Evolutionary conservation across 2,888 invertebrate species (phyloP).

Genomic region (Euzophera pinguis): DNA sequence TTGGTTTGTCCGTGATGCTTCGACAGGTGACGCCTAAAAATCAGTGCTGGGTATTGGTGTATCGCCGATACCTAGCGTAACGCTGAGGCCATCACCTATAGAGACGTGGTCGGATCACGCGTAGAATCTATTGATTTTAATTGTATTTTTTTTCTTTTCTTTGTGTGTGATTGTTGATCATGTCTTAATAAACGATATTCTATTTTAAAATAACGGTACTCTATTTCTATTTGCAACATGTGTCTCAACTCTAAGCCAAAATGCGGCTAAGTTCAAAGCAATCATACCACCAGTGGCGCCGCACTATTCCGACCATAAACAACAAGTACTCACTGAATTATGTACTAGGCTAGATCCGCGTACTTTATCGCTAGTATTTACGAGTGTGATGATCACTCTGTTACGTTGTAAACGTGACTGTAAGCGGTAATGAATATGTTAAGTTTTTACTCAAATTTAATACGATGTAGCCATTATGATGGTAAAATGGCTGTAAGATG

Average conservation of each 20-base stretch:
- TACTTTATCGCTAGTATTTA: slow-evolving; percentile 15
- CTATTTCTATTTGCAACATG: slow-evolving; percentile 1
- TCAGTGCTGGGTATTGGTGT: too few species aligned
- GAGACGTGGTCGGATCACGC: too few species aligned
- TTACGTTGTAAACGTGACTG: slow-evolving; percentile 12
- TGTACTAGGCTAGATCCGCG: slow-evolving; percentile 10
- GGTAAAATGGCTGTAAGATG: background rate
- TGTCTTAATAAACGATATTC: too few species aligned
- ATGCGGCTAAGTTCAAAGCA: slow-evolving; percentile 43
- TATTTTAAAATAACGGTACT: too few species aligned
- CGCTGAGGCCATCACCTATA: too few species aligned
- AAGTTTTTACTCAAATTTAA: slow-evolving; percentile 7
- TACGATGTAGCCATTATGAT: slow-evolving; percentile 1
- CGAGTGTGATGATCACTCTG: slow-evolving; percentile 4
- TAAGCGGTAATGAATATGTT: slow-evolving; percentile 5
- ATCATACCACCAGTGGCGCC: slow-evolving; percentile 32
- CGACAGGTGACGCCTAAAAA: too few species aligned
- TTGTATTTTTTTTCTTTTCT: too few species aligned
- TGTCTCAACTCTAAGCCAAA: slow-evolving; percentile 9
- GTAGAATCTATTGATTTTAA: too few species aligned
- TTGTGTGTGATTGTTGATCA: too few species aligned
- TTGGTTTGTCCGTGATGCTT: too few species aligned
- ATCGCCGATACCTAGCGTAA: too few species aligned
- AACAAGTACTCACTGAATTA: slow-evolving; percentile 16
- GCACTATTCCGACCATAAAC: slow-evolving; percentile 16